Evolutionary conservation across 2,888 invertebrate genomes (phyloP).

Genomic region (Synanthedon formicaeformis): DNA sequence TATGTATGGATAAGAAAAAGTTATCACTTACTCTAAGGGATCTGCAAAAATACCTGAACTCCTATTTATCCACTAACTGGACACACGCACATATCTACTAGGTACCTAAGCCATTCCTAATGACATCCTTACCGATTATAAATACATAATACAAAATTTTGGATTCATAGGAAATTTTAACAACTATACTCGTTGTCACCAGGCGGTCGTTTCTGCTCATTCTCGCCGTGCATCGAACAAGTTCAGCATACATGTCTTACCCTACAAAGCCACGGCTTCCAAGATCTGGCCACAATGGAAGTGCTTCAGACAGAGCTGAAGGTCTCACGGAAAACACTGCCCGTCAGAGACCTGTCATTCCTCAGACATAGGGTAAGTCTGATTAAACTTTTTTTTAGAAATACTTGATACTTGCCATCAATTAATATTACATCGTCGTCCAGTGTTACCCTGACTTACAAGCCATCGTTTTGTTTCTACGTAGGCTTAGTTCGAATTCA

Average conservation of each 20-base stretch:
- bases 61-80: too few relatives aligned
- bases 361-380: slow-evolving; percentile 73
- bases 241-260: slow-evolving; percentile 88
- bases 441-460: too few relatives aligned
- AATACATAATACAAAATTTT: not conserved
- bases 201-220: slow-evolving; percentile 96
- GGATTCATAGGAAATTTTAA: not conserved
- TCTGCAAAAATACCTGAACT: too few relatives aligned
- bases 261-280: slow-evolving; percentile 81
- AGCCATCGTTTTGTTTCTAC: too few relatives aligned
- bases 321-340: slow-evolving; percentile 75
- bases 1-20: too few relatives aligned
- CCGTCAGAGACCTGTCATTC: slow-evolving; percentile 78
- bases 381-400: too few relatives aligned
- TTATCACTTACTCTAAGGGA: too few relatives aligned
- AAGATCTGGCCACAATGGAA: slow-evolving; percentile 88
- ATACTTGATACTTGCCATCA: too few relatives aligned
- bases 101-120: too few relatives aligned
- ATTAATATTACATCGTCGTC: too few relatives aligned
- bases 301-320: slow-evolving; percentile 84
- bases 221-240: slow-evolving; percentile 99
- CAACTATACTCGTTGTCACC: slow-evolving; percentile 10
- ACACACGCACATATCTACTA: too few relatives aligned
- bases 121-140: not conserved
- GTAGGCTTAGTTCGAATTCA: too few relatives aligned